phyloP scores from a whole-genome alignment of 2,113 vertebrate species.

The Pelvicachromis taeniatus region DNA sequence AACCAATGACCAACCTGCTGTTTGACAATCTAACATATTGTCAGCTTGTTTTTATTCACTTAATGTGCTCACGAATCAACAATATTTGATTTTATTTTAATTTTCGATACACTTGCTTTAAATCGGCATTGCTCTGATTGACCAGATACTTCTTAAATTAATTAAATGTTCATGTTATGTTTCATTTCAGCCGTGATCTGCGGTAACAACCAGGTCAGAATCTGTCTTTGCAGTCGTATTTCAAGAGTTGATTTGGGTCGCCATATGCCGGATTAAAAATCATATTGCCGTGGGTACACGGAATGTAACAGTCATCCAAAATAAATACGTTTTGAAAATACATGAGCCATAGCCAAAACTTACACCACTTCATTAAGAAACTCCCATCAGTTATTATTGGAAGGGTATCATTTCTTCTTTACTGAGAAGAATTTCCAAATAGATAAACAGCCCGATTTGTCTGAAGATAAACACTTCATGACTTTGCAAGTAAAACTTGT shows the following conservation, averaged over 20 bases:
- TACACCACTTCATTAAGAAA: background rate
- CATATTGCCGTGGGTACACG: too few relatives aligned
- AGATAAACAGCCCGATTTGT: background rate
- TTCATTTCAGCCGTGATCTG: background rate
- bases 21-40: background rate
- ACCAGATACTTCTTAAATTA: background rate
- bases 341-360: background rate
- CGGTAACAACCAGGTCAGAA: background rate
- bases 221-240: background rate
- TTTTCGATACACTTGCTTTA: rapidly evolving
- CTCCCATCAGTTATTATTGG: background rate
- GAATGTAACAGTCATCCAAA: background rate
- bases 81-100: rapidly evolving
- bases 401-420: background rate
- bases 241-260: background rate
- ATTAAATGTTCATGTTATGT: background rate
- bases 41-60: rapidly evolving
- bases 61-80: background rate
- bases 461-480: background rate
- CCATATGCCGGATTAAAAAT: background rate
- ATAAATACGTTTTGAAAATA: rapidly evolving
- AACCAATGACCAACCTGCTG: rapidly evolving
- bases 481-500: background rate
- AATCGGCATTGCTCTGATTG: background rate
- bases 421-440: background rate